A percentile compares a stretch with the other conserved stretches of the same genome.
Evolutionary conservation across 2,888 invertebrate species (phyloP).

Genomic region (Bugulina stolonifera): DNA sequence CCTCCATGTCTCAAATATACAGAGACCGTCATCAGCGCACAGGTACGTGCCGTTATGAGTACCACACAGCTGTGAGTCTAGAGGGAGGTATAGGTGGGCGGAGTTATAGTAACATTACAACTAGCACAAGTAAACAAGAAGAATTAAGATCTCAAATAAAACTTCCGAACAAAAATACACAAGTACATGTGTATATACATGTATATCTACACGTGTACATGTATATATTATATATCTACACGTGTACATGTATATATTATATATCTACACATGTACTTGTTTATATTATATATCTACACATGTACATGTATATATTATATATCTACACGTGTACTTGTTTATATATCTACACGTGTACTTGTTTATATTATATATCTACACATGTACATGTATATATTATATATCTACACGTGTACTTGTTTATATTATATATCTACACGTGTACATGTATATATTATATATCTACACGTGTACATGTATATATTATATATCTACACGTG

Average conservation of each 20-base stretch:
- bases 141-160: too few species aligned
- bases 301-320: neutral
- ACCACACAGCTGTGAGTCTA: conserved; percentile 34
- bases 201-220: too few species aligned
- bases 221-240: neutral
- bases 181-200: too few species aligned
- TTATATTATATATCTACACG: too few species aligned
- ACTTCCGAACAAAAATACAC: too few species aligned
- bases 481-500: neutral
- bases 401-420: neutral
- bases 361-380: neutral
- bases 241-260: neutral
- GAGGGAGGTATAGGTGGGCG: too few species aligned
- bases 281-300: neutral
- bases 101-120: too few species aligned
- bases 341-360: neutral
- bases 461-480: neutral
- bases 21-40: conserved; percentile 50
- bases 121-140: too few species aligned
- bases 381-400: neutral
- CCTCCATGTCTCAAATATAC: conserved; percentile 54
- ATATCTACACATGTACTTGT: neutral
- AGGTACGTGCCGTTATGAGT: conserved; percentile 49
- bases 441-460: neutral
- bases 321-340: neutral